Percentiles rank a stretch among this genome's conserved stretches.
phyloP scores from a whole-genome alignment of 2,113 vertebrate genomes.

The Etia nguti region DNA sequence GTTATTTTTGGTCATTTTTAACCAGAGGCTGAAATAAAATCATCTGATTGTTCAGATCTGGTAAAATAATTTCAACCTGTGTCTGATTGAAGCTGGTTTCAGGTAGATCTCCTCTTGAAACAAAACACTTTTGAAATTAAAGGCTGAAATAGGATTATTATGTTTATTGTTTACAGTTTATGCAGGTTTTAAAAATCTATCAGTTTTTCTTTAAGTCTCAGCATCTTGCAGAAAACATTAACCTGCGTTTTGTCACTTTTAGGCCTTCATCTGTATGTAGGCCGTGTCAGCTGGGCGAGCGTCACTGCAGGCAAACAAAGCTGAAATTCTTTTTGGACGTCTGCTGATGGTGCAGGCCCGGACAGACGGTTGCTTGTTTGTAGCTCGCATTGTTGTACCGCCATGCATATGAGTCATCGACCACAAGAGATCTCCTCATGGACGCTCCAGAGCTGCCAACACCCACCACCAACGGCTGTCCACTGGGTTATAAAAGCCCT shows the following conservation, averaged over 20 bases:
- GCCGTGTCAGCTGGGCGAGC: neutral
- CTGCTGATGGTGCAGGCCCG: constrained; percentile 10
- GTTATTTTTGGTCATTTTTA: neutral
- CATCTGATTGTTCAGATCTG: neutral
- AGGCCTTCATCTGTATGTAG: neutral
- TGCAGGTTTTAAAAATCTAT: neutral
- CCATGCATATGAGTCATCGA: constrained; percentile 34
- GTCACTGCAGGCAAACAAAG: constrained; percentile 35
- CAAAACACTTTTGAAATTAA: neutral
- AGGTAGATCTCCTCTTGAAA: neutral
- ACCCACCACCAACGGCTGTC: constrained; percentile 37
- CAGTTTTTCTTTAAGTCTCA: neutral
- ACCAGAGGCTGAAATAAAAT: neutral
- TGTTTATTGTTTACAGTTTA: neutral
- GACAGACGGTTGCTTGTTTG: constrained; percentile 4
- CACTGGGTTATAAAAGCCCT: neutral
- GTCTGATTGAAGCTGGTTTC: neutral
- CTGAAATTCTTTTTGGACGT: constrained; percentile 27
- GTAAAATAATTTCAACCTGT: neutral
- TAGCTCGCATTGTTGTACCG: constrained; percentile 27
- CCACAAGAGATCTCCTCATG: constrained; percentile 6
- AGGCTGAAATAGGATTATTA: neutral
- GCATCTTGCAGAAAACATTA: neutral
- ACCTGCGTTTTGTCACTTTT: neutral
- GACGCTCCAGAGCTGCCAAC: constrained; percentile 8